Base-by-base conservation (phyloP, 64 coral and sea anemone species). In the Hydrozoanthus tunicans region DNA sequence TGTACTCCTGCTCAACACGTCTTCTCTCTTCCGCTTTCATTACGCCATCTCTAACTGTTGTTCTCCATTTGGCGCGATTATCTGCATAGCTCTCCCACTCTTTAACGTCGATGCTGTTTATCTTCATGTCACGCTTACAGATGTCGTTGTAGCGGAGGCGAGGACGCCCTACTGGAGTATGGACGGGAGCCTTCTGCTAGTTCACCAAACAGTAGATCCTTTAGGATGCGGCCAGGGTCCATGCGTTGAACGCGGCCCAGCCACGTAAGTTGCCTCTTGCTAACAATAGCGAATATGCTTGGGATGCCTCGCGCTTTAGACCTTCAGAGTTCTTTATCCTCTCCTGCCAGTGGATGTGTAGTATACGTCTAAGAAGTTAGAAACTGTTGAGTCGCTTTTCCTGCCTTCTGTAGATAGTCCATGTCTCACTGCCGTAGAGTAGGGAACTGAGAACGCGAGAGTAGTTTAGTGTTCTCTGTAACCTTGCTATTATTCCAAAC, bases 81-180 rank as follows among this genome's bases (percentile, higher is more conserved):
- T 64, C 13, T 64, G 62, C 62, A 64, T 14, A 64, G 62, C 7
- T 64, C 7, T 64, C 2, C 62, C 62, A 64, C 62, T 64, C 2
- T 0, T 43, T 43, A 43, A 68, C 65, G 6, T 4, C 65, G 65
- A 68, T 13, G 65, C 11, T 6, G 65, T 6, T 68, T 68, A 68
- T 11, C 3, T 68, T 3, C 65, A 68, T 68, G 65, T 68, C 65
- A 68, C 3, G 3, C 65, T 68, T 68, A 68, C 65, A 68, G 65
- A 77, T 52, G 51, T 77, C 73, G 7, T 77, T 77, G 73, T 51
- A 77, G 51, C 73, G 73, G 73, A 77, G 73, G 73, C 32, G 20
- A 20, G 20, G 20, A 20, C 20, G 20, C 20, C 20, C 20, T 20
- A 20, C 20, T 20, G 32, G 10, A 51, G 32, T 25, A 13, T 52